phyloP scores from a whole-genome alignment of 2,113 vertebrate genomes.

The Gavia stellata region DNA sequence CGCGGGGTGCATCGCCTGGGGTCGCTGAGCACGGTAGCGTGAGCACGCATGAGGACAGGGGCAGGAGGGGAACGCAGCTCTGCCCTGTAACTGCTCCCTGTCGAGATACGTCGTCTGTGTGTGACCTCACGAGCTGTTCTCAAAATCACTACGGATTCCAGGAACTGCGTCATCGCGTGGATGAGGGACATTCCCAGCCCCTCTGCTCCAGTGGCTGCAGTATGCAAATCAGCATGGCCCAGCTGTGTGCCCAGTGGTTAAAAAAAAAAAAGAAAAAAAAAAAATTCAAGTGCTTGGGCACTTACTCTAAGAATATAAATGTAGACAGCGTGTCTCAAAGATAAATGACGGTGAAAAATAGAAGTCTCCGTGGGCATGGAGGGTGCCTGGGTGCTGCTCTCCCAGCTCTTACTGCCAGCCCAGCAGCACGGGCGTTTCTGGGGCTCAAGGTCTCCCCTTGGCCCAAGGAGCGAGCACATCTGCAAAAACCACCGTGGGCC shows the following conservation, averaged over 20 bases:
- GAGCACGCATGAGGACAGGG: neutral
- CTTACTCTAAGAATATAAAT: neutral
- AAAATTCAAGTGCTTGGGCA: neutral
- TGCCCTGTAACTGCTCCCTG: neutral
- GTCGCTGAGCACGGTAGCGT: rapidly evolving
- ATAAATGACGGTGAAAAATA: rapidly evolving
- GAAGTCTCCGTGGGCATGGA: rapidly evolving
- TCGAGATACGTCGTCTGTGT: rapidly evolving
- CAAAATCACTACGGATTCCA: neutral
- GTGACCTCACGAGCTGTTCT: neutral
- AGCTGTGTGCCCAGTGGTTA: neutral
- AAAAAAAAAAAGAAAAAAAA: neutral
- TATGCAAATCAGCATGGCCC: neutral
- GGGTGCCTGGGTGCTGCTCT: neutral
- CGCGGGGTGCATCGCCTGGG: rapidly evolving
- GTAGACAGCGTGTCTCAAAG: rapidly evolving
- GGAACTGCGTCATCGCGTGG: rapidly evolving
- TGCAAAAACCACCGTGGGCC: rapidly evolving
- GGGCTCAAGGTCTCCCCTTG: neutral
- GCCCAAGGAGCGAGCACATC: neutral
- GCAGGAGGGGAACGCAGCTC: neutral
- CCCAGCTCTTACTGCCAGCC: neutral
- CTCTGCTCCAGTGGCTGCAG: neutral
- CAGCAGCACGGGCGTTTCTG: rapidly evolving
- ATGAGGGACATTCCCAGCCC: neutral